A percentile compares a stretch with the other conserved stretches of the same genome.
Evolutionary conservation across 2,113 vertebrate species (phyloP).

Genomic region (Phrynosoma blainvillii): DNA sequence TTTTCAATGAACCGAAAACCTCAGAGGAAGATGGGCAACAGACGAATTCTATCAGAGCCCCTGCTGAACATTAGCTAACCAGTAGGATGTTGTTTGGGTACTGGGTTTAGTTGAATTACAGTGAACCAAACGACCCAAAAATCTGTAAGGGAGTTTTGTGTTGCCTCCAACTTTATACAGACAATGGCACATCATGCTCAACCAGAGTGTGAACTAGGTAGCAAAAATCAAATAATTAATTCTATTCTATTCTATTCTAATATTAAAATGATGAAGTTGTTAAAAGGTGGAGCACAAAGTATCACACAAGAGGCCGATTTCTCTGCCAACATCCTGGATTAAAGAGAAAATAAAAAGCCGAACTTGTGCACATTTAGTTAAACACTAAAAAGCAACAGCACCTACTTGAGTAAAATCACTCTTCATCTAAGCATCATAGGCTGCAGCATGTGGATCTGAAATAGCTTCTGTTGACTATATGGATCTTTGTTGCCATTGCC

Average conservation of each 20-base stretch:
- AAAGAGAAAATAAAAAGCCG: not conserved
- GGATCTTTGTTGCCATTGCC: not conserved
- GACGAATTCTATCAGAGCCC: not conserved
- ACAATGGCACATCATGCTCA: not conserved
- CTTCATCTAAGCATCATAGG: not conserved
- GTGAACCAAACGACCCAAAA: not conserved
- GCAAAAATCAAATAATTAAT: not conserved
- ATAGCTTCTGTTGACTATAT: not conserved
- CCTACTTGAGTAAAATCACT: not conserved
- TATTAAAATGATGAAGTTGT: not conserved
- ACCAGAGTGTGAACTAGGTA: not conserved
- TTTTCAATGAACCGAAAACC: not conserved
- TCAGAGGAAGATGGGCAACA: not conserved
- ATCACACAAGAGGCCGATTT: not conserved
- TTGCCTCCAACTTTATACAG: not conserved
- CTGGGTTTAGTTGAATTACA: not conserved
- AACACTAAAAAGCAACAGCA: not conserved
- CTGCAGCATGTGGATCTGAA: rapidly evolving
- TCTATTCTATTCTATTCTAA: not conserved
- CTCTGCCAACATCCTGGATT: not conserved
- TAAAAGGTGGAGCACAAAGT: not conserved
- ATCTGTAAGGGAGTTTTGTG: not conserved
- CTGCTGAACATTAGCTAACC: not conserved
- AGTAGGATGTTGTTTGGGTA: not conserved
- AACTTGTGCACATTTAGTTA: not conserved